Conservation (phyloP, 2,888 invertebrate species). For the Erebia palarica region DNA sequence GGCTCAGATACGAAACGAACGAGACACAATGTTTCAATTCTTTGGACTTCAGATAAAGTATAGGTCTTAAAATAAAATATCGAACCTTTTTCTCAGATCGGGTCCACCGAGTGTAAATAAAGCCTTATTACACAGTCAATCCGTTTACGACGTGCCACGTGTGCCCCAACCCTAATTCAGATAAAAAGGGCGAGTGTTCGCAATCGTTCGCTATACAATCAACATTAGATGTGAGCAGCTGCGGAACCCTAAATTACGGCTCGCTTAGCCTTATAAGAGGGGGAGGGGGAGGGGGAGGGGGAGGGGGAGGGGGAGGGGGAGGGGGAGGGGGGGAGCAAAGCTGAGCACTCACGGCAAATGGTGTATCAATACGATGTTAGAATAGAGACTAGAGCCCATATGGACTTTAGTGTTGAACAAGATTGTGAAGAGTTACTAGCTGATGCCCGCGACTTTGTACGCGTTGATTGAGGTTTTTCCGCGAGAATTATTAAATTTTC, state of each 20-base stretch:
- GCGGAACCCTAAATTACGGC: slow-evolving; percentile 75
- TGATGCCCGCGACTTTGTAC: no score
- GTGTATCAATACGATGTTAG: slow-evolving; percentile 23
- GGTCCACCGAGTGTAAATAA: not conserved
- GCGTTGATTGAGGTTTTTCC: no score
- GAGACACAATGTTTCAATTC: no score
- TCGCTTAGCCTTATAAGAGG: slow-evolving; percentile 54
- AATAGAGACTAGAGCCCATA: slow-evolving; percentile 1
- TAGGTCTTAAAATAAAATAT: no score
- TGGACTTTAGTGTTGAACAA: not conserved
- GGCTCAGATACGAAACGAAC: no score
- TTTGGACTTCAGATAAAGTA: no score
- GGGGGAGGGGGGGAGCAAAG: slow-evolving; percentile 49
- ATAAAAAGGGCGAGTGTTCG: slow-evolving; percentile 65
- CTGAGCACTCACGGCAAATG: slow-evolving; percentile 24
- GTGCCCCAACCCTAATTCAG: slow-evolving; percentile 42
- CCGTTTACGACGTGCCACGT: slow-evolving; percentile 16
- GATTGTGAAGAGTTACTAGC: not conserved
- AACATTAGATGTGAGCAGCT: slow-evolving; percentile 77
- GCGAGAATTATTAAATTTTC: no score
- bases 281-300: slow-evolving; percentile 35
- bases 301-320: slow-evolving; percentile 41
- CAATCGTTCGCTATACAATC: slow-evolving; percentile 71
- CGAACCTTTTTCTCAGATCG: no score
- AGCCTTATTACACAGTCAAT: slow-evolving; percentile 5